Evolutionary conservation across 2,113 vertebrate genomes (phyloP), one percentile per base, ranked within the genome.

Genomic region (Brachyhypopomus occidentalis): DNA sequence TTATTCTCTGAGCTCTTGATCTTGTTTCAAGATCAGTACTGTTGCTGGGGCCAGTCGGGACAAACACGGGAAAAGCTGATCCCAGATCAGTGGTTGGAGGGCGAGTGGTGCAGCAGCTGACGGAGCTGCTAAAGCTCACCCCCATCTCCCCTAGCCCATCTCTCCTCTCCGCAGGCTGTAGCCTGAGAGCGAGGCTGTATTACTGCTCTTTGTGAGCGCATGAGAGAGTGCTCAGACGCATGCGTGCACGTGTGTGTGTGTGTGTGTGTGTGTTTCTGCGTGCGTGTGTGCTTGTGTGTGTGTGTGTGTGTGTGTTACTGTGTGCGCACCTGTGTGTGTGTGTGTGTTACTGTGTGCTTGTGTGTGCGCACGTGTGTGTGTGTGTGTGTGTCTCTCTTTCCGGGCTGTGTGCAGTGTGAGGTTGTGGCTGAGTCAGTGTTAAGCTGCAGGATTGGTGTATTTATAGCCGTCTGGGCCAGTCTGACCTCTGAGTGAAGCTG

Each of bases 391-490:
- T 79, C 23, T 78, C 9, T 58, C 9, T 58, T 14, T 36, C 59
- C 62, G 25, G 23, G 41, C 41, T 73, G 34, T 66, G 60, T 34
- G 58, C 58, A 71, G 59, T 34, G 27, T 45, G 52, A 34, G 60
- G 14, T 71, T 58, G n/a, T 78, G 36, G 66, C 66, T 70, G 66
- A 62, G 17, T 77, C 78, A 83, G 69, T 36, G 34, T 78, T 80
- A 67, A 87, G 81, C 79, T 80, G 36, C 56, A 72, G 81, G 62
- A 81, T 78, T 83, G 59, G 63, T 48, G 34, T 83, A 73, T 85
- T 81, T 84, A 69, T 84, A 77, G 76, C 72, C 4, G 66, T 72
- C 75, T 79, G 72, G 76, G 67, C 38, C 72, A n/a, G 76, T 52
- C 70, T 77, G 77, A 82, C 79, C 79, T 72, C 62, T 6, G 64